A percentile compares a stretch with the other conserved stretches of the same genome.
Conservation (phyloP, 1,140 invertebrate species). For the Ceratoteleas bidentatus region DNA sequence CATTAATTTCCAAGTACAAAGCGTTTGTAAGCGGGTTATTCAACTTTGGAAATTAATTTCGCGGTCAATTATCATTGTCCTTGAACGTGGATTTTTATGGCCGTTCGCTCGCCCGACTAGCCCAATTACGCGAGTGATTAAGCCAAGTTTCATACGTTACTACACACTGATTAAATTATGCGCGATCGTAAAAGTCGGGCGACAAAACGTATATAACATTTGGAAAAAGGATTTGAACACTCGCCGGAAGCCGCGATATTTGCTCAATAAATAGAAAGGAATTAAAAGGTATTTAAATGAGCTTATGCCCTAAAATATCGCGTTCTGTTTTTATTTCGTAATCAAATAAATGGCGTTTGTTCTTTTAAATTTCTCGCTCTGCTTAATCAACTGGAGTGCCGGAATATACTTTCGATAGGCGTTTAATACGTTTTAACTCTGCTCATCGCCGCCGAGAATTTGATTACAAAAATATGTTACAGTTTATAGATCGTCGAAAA, state of each 20-base stretch:
- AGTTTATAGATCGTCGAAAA: constrained; percentile 26
- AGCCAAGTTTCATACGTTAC: constrained; percentile 23
- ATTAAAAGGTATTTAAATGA: constrained; percentile 61
- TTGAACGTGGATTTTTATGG: constrained; percentile 13
- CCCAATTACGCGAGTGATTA: constrained; percentile 4
- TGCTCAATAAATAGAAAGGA: constrained; percentile 56
- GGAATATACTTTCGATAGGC: constrained; percentile 33
- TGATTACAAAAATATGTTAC: constrained; percentile 39
- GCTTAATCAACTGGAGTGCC: constrained; percentile 60
- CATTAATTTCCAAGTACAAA: too few species aligned
- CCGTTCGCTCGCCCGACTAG: too few species aligned
- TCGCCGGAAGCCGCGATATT: constrained; percentile 26
- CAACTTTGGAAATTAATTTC: constrained; percentile 21
- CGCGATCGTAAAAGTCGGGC: constrained; percentile 12
- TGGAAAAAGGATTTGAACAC: constrained; percentile 48
- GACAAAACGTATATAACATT: constrained; percentile 34
- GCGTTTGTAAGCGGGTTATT: too few species aligned
- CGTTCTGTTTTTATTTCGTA: constrained; percentile 61
- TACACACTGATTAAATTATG: constrained; percentile 31
- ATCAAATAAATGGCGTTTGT: constrained; percentile 65
- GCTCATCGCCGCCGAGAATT: constrained; percentile 11
- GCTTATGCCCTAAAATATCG: constrained; percentile 59
- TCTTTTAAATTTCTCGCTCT: constrained; percentile 49
- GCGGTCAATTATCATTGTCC: constrained; percentile 1
- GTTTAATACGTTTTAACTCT: constrained; percentile 34